These are phyloP conservation scores for Carcina quercana DNA, from an alignment of 2,888 invertebrate genomes.

Conservation along the genomic window DNA sequence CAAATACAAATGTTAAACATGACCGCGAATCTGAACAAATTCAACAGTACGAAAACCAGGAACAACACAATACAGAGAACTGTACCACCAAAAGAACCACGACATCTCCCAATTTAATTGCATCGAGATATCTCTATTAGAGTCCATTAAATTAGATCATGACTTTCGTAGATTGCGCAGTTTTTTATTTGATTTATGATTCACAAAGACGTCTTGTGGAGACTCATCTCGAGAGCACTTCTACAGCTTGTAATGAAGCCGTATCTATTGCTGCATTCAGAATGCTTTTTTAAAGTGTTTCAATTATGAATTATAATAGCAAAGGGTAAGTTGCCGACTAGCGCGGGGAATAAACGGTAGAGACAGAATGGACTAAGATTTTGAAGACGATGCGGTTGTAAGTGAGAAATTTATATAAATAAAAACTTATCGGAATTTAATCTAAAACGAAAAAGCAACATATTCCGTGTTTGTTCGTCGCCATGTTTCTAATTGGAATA, in stretches of 20 bases:
- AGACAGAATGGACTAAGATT: no score
- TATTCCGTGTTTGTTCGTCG: no score
- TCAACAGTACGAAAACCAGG: no score
- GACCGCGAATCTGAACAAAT: no score
- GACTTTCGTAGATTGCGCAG: slow-evolving; percentile 25
- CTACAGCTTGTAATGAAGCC: slow-evolving; percentile 44
- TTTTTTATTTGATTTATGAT: slow-evolving; percentile 35
- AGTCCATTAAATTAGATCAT: slow-evolving; percentile 45
- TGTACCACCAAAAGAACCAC: background rate
- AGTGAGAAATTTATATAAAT: no score
- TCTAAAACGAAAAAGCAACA: no score
- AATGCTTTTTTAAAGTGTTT: slow-evolving; percentile 44
- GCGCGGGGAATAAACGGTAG: no score
- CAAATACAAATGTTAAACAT: no score
- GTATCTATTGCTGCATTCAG: slow-evolving; percentile 30
- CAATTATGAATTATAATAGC: slow-evolving; percentile 54
- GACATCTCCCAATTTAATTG: slow-evolving; percentile 13
- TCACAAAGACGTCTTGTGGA: slow-evolving; percentile 40
- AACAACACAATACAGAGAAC: no score
- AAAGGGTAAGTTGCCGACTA: slow-evolving; percentile 36
- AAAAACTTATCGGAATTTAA: no score
- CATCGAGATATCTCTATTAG: slow-evolving; percentile 37
- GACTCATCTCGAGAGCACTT: slow-evolving; percentile 26
- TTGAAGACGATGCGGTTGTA: no score
- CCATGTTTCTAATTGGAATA: no score